Conservation (phyloP, 2,113 vertebrate species). For the Megaleporinus macrocephalus region DNA sequence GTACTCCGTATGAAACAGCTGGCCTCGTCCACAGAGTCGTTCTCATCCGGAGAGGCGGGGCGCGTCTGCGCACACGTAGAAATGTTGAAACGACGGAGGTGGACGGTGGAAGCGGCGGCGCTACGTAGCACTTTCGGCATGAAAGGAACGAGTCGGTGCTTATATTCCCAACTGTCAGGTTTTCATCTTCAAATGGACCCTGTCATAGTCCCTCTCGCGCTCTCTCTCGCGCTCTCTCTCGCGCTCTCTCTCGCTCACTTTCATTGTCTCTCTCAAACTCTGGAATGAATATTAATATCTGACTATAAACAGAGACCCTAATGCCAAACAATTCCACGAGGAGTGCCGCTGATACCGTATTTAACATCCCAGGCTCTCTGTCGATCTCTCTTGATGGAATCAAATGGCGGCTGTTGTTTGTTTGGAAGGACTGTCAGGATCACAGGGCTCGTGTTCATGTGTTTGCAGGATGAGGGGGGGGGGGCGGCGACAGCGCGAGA, state of each 20-base stretch:
- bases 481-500: neutral
- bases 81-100: conserved; percentile 26
- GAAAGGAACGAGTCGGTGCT: conserved; percentile 4
- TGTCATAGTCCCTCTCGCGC: neutral
- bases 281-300: conserved; percentile 31
- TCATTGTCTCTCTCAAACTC: conserved; percentile 19
- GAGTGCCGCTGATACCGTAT: neutral
- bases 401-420: neutral
- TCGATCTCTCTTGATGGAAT: neutral
- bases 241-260: neutral
- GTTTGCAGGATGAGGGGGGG: conserved; percentile 1
- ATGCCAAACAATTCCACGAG: neutral
- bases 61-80: conserved; percentile 3
- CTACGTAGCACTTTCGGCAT: conserved; percentile 37
- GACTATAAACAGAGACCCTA: neutral
- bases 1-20: conserved; percentile 8
- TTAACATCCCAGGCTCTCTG: neutral
- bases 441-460: neutral
- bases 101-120: conserved; percentile 34
- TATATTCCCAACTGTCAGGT: conserved; percentile 26
- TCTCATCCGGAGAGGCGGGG: conserved; percentile 26
- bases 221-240: neutral
- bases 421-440: neutral
- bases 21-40: conserved; percentile 11
- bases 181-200: conserved; percentile 25